A percentile compares a stretch with the other conserved stretches of the same genome.
Conservation (phyloP, 2,888 invertebrate species). For the Tetragonisca angustula region DNA sequence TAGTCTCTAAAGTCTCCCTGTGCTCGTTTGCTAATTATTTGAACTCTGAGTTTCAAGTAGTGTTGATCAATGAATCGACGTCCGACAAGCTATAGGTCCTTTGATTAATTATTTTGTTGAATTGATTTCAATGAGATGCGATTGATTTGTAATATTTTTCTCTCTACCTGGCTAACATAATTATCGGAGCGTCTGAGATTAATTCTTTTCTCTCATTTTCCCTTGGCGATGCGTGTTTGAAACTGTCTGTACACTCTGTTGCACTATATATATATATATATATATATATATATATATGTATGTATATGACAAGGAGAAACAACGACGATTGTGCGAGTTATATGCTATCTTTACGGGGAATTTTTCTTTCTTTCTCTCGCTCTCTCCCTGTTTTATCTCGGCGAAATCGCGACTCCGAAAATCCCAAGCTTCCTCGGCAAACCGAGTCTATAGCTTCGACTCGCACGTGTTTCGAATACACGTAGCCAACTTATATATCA, state of each 20-base stretch:
- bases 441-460: constrained; percentile 11
- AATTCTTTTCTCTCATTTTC: neutral
- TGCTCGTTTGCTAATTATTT: too few relatives aligned
- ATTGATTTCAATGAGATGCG: too few relatives aligned
- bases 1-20: too few relatives aligned
- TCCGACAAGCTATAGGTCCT: too few relatives aligned
- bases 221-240: neutral
- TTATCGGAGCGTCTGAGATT: too few relatives aligned
- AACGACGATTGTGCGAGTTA: constrained; percentile 19
- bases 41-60: too few relatives aligned
- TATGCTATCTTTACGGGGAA: constrained; percentile 13
- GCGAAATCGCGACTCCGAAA: constrained; percentile 71
- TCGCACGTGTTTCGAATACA: constrained; percentile 62
- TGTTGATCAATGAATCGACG: too few relatives aligned
- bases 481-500: neutral
- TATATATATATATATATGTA: too few relatives aligned
- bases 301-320: neutral
- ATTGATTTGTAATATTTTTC: too few relatives aligned
- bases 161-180: too few relatives aligned
- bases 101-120: too few relatives aligned
- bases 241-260: constrained; percentile 34
- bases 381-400: constrained; percentile 47
- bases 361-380: constrained; percentile 27
- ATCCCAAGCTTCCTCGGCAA: constrained; percentile 66
- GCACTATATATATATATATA: neutral